Percentiles rank a stretch among this genome's conserved stretches.
These are phyloP conservation scores for Chrysemys picta DNA, from an alignment of 2,113 vertebrate genomes.

Conservation along the genomic window DNA sequence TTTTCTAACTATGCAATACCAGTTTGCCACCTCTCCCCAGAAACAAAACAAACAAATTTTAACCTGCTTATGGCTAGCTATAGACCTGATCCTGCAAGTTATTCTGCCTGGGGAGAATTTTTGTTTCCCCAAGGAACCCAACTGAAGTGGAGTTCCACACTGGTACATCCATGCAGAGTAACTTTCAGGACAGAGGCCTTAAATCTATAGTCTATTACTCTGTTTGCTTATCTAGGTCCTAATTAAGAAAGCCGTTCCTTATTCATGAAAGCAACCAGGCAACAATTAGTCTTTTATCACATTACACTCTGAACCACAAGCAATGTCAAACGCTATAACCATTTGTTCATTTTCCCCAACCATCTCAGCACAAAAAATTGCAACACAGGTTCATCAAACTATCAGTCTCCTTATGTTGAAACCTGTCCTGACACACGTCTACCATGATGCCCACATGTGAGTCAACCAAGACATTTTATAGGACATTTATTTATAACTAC, in stretches of 20 bases:
- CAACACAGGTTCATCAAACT: conserved; percentile 1
- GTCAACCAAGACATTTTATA: not conserved
- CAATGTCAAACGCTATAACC: conserved; percentile 48
- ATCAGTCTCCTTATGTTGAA: not conserved
- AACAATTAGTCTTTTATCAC: conserved; percentile 66
- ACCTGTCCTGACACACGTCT: not conserved
- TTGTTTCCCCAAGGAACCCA: not conserved
- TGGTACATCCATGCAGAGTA: not conserved
- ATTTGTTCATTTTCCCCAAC: conserved; percentile 14
- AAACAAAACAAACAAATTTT: not conserved
- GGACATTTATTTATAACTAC: not conserved
- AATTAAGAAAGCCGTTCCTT: conserved; percentile 37
- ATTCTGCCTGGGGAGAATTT: not conserved
- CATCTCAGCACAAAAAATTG: conserved; percentile 7
- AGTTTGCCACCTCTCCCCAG: not conserved
- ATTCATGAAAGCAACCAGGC: conserved; percentile 64
- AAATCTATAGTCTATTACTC: not conserved
- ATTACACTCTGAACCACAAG: conserved; percentile 62
- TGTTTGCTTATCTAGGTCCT: conserved; percentile 1
- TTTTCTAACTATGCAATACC: not conserved
- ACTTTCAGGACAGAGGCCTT: not conserved
- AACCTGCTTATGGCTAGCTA: not conserved
- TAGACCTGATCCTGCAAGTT: not conserved
- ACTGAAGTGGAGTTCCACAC: not conserved
- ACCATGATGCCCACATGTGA: not conserved